Evolutionary conservation across 2,888 invertebrate genomes (phyloP).

Genomic region (Sicus ferrugineus): DNA sequence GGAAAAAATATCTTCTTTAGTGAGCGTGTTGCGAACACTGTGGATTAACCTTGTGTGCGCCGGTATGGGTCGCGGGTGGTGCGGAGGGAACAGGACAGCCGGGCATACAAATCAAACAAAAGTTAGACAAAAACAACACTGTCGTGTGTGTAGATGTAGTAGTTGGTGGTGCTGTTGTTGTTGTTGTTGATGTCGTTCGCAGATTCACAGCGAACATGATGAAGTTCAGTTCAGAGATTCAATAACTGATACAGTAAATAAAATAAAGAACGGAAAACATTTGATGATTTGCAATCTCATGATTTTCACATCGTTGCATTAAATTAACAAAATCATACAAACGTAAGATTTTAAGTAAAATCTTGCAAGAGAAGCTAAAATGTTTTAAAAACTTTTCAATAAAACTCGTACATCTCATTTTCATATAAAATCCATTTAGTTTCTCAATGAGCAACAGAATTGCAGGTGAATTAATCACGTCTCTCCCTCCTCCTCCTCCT

Average conservation of each 20-base stretch:
- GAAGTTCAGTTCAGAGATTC: neutral
- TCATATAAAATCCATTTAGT: too few relatives aligned
- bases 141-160: neutral
- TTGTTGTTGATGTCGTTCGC: neutral
- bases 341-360: too few relatives aligned
- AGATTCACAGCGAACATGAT: neutral
- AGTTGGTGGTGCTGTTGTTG: neutral
- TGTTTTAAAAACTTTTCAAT: too few relatives aligned
- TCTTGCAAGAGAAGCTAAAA: neutral
- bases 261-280: neutral
- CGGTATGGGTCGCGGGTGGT: neutral
- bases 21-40: neutral
- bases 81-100: neutral
- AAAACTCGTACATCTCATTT: neutral
- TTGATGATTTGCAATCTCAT: too few relatives aligned
- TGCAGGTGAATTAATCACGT: neutral
- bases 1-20: neutral
- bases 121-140: too few relatives aligned
- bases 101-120: neutral
- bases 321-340: too few relatives aligned
- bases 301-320: too few relatives aligned
- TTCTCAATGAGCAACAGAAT: too few relatives aligned
- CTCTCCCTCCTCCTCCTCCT: too few relatives aligned
- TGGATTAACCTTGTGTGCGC: neutral
- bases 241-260: neutral